Base-by-base conservation (phyloP, 37 sponge, comb jelly and placozoan genomes). In the Theonella swinhoei region DNA sequence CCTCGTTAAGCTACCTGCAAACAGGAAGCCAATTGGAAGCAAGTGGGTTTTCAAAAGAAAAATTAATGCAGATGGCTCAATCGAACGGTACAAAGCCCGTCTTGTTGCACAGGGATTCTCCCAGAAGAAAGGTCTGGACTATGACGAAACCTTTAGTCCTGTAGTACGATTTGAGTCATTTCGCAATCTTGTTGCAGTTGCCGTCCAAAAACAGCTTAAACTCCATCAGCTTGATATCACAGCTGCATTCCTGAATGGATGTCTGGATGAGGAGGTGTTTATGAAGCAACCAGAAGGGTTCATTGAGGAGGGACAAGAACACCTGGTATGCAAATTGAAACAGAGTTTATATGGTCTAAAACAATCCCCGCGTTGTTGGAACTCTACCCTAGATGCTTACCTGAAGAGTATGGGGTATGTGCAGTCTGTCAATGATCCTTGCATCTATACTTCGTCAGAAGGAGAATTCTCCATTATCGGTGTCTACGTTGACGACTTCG, bases 241-340 rank as follows among this genome's bases (percentile, higher is more conserved):
- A 17, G 69, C 86, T 40, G 91, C 91, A 7, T 90, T 85, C 62
- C 72, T 85, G 5, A 85, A 90, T 79, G 82, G 82, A 23, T 26
- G 80, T 2, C 71, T 89, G 20, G 79, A 89, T 33, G 84, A 89
- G 67, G 89, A 78, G 33, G 75, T 89, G 61, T 90, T 68, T 73
- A 90, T 85, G 91, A 81, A 70, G 36, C 86, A 90, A 62, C 91
- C 86, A 19, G 86, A 91, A 86, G 81, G 91, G 65, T 91, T 86
- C 77, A 74, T 77, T 31, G 68, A 17, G 36, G 54, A 81, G 26
- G 87, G 86, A 24, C 58, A 91, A 68, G 87, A 91, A 80, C 78
- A 91, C 40, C 72, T 91, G 24, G 88, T 83, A 8, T 92, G 88
- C 69, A 78, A 65, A 54, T 66, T 92, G 77, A 92, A 92, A 68